These are phyloP conservation scores for Columba guinea DNA, from an alignment of 2,797 vertebrate species.

Conservation along the genomic window DNA sequence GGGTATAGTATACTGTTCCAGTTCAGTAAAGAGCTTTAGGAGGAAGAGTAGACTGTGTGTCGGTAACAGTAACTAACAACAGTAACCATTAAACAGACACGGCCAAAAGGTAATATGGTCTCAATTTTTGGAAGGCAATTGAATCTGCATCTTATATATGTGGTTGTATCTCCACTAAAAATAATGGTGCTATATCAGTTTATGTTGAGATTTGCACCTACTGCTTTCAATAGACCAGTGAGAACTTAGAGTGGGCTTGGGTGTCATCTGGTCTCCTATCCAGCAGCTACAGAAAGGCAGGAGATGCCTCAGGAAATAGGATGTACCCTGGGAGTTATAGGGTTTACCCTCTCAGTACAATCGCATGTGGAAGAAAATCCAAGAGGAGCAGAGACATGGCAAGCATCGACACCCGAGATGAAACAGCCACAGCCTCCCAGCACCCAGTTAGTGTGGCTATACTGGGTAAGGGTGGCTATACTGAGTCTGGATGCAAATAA, in stretches of 20 bases:
- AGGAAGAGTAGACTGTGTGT: not conserved
- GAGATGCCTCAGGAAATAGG: not conserved
- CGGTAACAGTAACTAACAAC: not conserved
- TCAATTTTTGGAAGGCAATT: not conserved
- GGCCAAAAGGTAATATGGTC: not conserved
- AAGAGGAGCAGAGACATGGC: not conserved
- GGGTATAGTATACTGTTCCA: not conserved
- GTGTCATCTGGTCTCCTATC: not conserved
- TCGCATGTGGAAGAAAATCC: fast-evolving
- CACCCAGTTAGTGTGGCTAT: fast-evolving
- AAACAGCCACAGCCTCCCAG: not conserved
- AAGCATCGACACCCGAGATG: fast-evolving
- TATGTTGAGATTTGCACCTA: not conserved
- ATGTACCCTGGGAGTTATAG: not conserved
- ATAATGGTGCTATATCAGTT: not conserved
- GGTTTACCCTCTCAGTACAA: not conserved
- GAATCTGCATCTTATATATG: not conserved
- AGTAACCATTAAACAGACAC: not conserved
- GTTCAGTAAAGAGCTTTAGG: not conserved
- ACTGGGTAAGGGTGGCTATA: not conserved
- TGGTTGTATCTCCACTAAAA: not conserved
- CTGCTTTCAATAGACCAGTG: not conserved
- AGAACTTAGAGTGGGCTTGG: not conserved
- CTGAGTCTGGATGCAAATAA: not conserved
- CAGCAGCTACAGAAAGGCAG: not conserved